Evolutionary conservation across 2,888 invertebrate genomes (phyloP).

Genomic region (Leucania comma): DNA sequence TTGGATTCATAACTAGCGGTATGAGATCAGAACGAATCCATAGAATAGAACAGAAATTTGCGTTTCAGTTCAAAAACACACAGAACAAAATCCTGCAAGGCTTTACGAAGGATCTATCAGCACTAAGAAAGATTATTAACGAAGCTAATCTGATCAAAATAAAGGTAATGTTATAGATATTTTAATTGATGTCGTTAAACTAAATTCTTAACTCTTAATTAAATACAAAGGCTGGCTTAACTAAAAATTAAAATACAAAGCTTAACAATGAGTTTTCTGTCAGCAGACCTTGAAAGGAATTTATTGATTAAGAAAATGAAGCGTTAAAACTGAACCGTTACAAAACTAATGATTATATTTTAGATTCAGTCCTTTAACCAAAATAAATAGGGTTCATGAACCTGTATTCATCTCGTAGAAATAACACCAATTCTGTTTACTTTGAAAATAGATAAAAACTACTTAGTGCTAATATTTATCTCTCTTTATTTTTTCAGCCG

Average conservation of each 20-base stretch:
- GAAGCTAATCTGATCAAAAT: slow-evolving; percentile 96
- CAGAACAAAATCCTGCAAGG: slow-evolving; percentile 95
- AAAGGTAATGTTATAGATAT: slow-evolving; percentile 89
- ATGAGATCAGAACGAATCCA: slow-evolving; percentile 94
- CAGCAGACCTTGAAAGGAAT: too few relatives aligned
- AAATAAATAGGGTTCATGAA: slow-evolving; percentile 11
- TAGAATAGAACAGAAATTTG: slow-evolving; percentile 94
- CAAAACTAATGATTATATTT: not conserved
- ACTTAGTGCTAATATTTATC: slow-evolving; percentile 23
- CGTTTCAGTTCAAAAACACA: slow-evolving; percentile 94
- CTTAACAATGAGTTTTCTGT: too few relatives aligned
- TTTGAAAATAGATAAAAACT: slow-evolving; percentile 32
- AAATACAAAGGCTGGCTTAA: too few relatives aligned
- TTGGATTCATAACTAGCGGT: slow-evolving; percentile 95
- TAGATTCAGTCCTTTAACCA: not conserved
- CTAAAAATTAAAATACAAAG: too few relatives aligned
- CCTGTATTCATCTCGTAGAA: slow-evolving; percentile 11
- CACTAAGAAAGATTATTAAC: slow-evolving; percentile 94
- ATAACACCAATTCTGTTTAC: slow-evolving; percentile 18
- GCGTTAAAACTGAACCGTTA: not conserved
- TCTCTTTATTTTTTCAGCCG: slow-evolving; percentile 89
- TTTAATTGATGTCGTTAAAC: not conserved
- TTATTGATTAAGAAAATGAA: too few relatives aligned
- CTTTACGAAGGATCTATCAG: slow-evolving; percentile 94
- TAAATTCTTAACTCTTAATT: too few relatives aligned